Evolutionary conservation across 2,888 invertebrate genomes (phyloP), one percentile per base, ranked within the genome.

Genomic region (Neoascia interrupta): DNA sequence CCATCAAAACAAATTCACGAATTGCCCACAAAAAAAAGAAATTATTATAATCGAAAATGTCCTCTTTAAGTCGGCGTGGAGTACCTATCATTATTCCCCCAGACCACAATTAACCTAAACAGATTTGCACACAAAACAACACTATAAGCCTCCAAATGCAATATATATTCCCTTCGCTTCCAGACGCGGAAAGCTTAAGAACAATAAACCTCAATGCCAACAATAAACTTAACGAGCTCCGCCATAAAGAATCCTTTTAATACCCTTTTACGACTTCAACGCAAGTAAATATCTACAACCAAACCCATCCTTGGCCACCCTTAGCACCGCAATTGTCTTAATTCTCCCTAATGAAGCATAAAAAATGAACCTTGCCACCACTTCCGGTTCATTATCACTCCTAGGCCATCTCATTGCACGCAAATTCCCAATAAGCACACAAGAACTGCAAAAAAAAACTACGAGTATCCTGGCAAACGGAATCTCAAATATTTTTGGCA

Each of bases 341-440:
- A 76, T 76, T 76, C 72, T 60, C 34, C 72, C 72, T 76, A 76
- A 76, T 76, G 76, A 76, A 76, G 72, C 76, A 60, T 64, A 72
- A 64, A 60, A 76, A 76, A 64, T 72, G 72, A 76, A 56, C 61
- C 54, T 41, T 28, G 54, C 54, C 75, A 49, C 11, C 56, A 37
- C 64, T 60, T 53, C 47, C 34, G 45, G 72, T 72, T 72, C 64
- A 76, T 76, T 76, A 76, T 72, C 64, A 36, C 18, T 54, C 21
- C 10, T 16, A 15, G 19, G 26, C 41, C 68, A 54, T 49, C 56
- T 41, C 51, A 37, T 43, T 51, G 37, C 63, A 31, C 37, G 43
- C 51, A 49, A 49, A 64, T 64, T 76, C 28, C 21, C 58, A 39
- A 72, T 70, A 74, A 39, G 60, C 39, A n/a, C n/a, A n/a, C n/a